Percentiles rank a stretch among this genome's conserved stretches.
phyloP scores from a whole-genome alignment of 1,140 invertebrate genomes.

The Phymastichus coffea region DNA sequence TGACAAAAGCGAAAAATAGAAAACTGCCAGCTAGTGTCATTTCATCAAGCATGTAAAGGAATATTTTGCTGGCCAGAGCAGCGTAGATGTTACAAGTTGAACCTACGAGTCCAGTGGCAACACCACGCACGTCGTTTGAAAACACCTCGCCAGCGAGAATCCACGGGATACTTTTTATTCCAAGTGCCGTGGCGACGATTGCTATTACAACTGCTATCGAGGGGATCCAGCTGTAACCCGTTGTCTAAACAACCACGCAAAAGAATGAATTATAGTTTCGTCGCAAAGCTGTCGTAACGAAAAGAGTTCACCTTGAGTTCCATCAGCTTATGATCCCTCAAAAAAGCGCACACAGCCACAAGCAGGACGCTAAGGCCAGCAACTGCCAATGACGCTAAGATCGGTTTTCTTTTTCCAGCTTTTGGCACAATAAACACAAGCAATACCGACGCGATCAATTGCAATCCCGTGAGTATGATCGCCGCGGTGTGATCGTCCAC shows the following conservation, averaged over 20 bases:
- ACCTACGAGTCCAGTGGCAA: neutral
- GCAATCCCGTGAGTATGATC: neutral
- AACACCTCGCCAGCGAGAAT: neutral
- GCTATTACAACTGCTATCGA: neutral
- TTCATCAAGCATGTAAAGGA: neutral
- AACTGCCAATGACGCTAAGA: neutral
- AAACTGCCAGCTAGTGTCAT: neutral
- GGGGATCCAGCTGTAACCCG: neutral
- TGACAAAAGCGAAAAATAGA: neutral
- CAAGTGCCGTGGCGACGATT: neutral
- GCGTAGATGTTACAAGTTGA: neutral
- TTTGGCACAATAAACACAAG: neutral
- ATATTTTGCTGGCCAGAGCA: neutral
- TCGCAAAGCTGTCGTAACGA: no score
- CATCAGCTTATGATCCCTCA: no score
- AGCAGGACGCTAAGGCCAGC: neutral
- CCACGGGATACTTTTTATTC: neutral
- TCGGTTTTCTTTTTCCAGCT: neutral
- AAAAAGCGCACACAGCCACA: neutral
- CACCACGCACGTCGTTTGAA: neutral
- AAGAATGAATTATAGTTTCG: neutral
- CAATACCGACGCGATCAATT: neutral
- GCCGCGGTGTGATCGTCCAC: neutral
- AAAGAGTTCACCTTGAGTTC: no score
- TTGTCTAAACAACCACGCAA: no score